Evolutionary conservation across 2,888 invertebrate genomes (phyloP).

Genomic region (Clivina fossor): DNA sequence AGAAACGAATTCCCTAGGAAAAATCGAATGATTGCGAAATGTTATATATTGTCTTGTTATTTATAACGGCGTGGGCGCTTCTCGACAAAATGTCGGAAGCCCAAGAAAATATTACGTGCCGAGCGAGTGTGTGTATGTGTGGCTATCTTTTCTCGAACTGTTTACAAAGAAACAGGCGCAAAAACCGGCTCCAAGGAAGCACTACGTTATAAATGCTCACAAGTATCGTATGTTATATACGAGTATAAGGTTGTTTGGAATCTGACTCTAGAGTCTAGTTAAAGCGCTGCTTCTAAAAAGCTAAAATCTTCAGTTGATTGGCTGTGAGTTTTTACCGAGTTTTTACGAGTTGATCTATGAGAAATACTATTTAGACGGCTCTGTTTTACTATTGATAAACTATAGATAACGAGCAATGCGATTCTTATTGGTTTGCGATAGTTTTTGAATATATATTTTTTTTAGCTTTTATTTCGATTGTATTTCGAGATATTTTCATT

Average conservation of each 20-base stretch:
- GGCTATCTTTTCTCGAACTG: slow-evolving; percentile 30
- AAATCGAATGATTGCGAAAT: slow-evolving; percentile 32
- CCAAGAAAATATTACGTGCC: slow-evolving; percentile 29
- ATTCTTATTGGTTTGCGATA: too few species aligned
- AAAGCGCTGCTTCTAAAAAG: slow-evolving; percentile 6
- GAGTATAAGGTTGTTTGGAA: slow-evolving; percentile 2
- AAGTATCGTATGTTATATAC: slow-evolving; percentile 17
- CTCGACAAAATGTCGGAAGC: slow-evolving; percentile 33
- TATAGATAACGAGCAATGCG: too few species aligned
- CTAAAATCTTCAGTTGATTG: slow-evolving; percentile 11
- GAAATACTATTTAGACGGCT: too few species aligned
- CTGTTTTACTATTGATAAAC: too few species aligned
- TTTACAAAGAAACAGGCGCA: slow-evolving; percentile 31
- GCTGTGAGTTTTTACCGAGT: slow-evolving; percentile 3
- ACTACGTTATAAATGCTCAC: slow-evolving; percentile 29
- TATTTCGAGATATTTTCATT: too few species aligned
- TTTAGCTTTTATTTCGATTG: too few species aligned
- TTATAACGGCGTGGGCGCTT: slow-evolving; percentile 27
- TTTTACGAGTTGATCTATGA: too few species aligned
- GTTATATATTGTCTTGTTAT: slow-evolving; percentile 35
- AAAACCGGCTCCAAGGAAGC: slow-evolving; percentile 24
- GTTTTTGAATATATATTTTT: too few species aligned
- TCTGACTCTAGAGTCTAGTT: slow-evolving; percentile 28
- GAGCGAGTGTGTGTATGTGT: slow-evolving; percentile 18
- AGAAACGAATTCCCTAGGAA: slow-evolving; percentile 14